Base-by-base conservation (phyloP, 2,113 vertebrate species). In the Muntiacus muntjak region DNA sequence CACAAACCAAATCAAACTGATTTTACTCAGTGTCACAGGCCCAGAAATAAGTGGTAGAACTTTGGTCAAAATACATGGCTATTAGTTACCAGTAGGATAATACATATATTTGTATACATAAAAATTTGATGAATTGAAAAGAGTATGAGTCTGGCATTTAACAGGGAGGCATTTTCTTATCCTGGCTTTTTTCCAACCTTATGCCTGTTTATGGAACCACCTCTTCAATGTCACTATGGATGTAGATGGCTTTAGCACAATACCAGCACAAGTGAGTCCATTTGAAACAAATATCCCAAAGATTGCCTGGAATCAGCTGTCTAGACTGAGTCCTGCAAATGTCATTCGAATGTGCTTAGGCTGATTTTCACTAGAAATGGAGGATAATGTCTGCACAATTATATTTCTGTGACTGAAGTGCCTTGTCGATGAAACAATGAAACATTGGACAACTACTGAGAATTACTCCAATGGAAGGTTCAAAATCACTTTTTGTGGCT, bases 281-380 rank as follows among this genome's bases (percentile, higher is more conserved):
- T 19, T 84, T 55, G 26, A 9, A 25, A 36, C 23, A 64, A 64
- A 55, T 16, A 54, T 26, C 14, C 50, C 10, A 36, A 26, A 13
- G n/a, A 28, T 7, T 43, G 0, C 2, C 50, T 45, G 36, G 43
- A 25, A 11, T 26, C 7, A 2, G 30, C 54, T 23, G 36, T 5
- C 36, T 17, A 85, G 64, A 25, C 43, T 10, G 16, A 33, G 36
- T 47, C 23, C 91, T 23, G 15, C 25, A 54, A 33, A 33, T 12
- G 11, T 9, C 76, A 26, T 3, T 36, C 1, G 0, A 11, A 33
- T 5, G 1, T 7, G 60, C 17, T 23, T 4, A 21, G 21, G 43
- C 54, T n/a, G 62, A 12, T 14, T 14, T 21, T 23, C 30, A 9
- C 23, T 28, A 36, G 40, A 7, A 5, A 28, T 50, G 25, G 71